Base-by-base conservation (phyloP, 2,113 vertebrate species). In the Lonchura striata region DNA sequence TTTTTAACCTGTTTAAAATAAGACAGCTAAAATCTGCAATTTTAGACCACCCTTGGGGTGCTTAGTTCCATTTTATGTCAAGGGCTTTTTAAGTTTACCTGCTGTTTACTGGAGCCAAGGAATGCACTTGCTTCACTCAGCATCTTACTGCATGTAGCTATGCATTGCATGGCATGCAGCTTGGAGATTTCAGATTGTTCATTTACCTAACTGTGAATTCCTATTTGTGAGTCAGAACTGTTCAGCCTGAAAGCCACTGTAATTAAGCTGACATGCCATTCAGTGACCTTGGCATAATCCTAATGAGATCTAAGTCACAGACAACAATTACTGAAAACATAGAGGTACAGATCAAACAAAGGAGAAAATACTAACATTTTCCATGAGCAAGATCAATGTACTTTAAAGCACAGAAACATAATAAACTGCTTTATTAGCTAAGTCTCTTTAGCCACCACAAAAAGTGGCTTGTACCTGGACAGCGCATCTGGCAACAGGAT, bases 271-370 rank as follows among this genome's bases (percentile, higher is more conserved):
- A 81, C 88, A 63, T 91, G 95, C 54, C 90, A 96, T 96, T 96
- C 91, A 77, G 74, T 95, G 97, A 97, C 96, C 95, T 97, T 98
- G 94, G 88, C 87, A 84, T 72, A 96, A 83, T 90, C 93, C 94
- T 97, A 97, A 98, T 93, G 95, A 97, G 95, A 96, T 96, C 91
- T 97, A 92, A 95, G 94, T 96, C 91, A 91, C 90, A 96, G 96
- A 97, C 95, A 95, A 95, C 92, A 97, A 94, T 93, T 94, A 91
- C 90, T 92, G 76, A 85, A 75, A 90, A 93, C 93, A 81, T 2
- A 95, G 95, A 96, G 84, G 90, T 90, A 95, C 17, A 33, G 78
- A 83, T 95, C 78, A 94, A 96, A 95, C 82, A 59, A 92, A 83
- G 81, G 71, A 88, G 69, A 95, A 92, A 90, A 37, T 37, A 66